Evolutionary conservation across 2,888 invertebrate genomes (phyloP).

Genomic region (Callinectes sapidus): DNA sequence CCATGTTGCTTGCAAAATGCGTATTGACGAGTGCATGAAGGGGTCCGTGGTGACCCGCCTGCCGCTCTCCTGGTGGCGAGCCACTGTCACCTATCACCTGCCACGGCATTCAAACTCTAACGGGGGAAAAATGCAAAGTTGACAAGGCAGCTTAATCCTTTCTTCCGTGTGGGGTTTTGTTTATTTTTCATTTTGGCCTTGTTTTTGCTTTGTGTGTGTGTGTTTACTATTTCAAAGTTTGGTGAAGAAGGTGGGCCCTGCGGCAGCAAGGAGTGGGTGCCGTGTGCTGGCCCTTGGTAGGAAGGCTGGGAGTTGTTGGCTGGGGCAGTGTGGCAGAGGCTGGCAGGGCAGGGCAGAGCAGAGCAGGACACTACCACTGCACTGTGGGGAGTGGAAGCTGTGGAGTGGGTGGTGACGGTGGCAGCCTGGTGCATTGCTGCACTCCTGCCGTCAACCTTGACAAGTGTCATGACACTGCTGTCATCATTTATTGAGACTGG

Average conservation of each 20-base stretch:
- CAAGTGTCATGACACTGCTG: background rate
- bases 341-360: background rate
- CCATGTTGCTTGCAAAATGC: slow-evolving; percentile 66
- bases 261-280: background rate
- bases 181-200: background rate
- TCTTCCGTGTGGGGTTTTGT: background rate
- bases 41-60: background rate
- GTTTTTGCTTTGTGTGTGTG: background rate
- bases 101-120: background rate
- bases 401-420: background rate
- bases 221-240: background rate
- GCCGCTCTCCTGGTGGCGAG: background rate
- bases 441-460: background rate
- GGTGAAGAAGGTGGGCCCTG: background rate
- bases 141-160: background rate
- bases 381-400: too few species aligned
- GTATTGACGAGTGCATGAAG: slow-evolving; percentile 63
- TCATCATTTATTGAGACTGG: background rate
- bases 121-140: background rate
- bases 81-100: background rate
- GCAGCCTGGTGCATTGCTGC: background rate
- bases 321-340: background rate
- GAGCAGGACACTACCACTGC: background rate
- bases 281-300: background rate
- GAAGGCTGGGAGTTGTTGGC: background rate